These are phyloP conservation scores for Heteromyza rotundicornis DNA, from an alignment of 2,888 invertebrate genomes.

Conservation along the genomic window DNA sequence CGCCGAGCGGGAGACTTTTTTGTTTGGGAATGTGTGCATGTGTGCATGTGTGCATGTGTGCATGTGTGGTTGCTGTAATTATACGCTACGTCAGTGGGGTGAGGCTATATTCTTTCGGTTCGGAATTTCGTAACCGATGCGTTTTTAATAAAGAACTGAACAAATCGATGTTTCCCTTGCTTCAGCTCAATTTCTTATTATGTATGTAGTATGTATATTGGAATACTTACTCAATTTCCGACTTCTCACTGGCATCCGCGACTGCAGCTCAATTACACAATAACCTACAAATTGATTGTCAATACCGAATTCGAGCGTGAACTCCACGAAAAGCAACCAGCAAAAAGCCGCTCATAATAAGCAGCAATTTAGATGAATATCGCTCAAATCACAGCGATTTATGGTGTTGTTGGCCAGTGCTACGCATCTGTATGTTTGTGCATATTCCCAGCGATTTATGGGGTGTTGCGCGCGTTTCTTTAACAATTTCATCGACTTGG, in stretches of 20 bases:
- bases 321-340: not conserved
- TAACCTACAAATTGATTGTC: conserved; percentile 4
- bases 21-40: no score
- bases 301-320: not conserved
- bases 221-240: no score
- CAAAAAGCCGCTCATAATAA: conserved; percentile 41
- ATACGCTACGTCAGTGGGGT: no score
- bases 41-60: no score
- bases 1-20: not conserved
- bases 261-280: not conserved
- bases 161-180: no score
- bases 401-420: conserved; percentile 35
- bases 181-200: no score
- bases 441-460: conserved; percentile 21
- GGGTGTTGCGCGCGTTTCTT: conserved; percentile 19
- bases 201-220: no score
- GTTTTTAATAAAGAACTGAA: no score
- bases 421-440: not conserved
- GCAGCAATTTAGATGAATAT: conserved; percentile 53
- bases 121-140: no score
- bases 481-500: conserved; percentile 15
- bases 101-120: no score
- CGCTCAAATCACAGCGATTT: conserved; percentile 41
- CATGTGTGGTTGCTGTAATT: no score
- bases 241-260: no score